Base-by-base conservation (phyloP, 2,113 vertebrate species). In the Grantiella picta region DNA sequence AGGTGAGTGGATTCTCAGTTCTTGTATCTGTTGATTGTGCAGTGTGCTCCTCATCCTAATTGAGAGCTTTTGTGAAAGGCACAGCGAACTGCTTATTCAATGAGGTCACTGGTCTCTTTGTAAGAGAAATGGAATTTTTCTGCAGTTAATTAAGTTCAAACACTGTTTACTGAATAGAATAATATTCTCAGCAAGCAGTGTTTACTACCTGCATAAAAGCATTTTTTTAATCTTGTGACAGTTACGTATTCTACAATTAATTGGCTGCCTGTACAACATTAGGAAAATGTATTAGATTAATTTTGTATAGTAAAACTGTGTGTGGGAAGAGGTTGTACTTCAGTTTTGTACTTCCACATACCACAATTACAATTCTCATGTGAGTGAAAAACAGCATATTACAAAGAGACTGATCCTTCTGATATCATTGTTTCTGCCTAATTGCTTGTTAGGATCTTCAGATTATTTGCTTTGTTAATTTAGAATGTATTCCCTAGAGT, bases 311-410 rank as follows among this genome's bases (percentile, higher is more conserved):
- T 65, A 71, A 71, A 84, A 82, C n/a, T 68, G 10, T 83, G 29
- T 69, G 77, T 33, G 65, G 61, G 45, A 82, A 66, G 73, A 80
- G 25, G 14, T 19, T 53, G 36, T 78, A 45, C 36, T 77, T 93
- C 47, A 64, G 54, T 72, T 86, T 71, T 77, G 42, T 94, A 25
- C 36, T 66, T 89, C 28, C 28, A 79, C 89, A 36, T 59, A 53
- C 18, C 70, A 35, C 95, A 91, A 95, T 96, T 96, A 94, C 86
- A 96, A 95, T 95, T 95, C 82, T 93, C 49, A 63, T 89, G 44
- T 47, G 88, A 91, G 14, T 81, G 49, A 85, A 80, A 80, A 92
- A 66, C 57, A 45, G 1, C 3, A 4, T 78, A 60, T 94, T 89
- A 71, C 77, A 90, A 83, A 82, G 24, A 93, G 15, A 52, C 54